Evolutionary conservation across 1,140 invertebrate species (phyloP).

Genomic region (Leptopilina boulardi): DNA sequence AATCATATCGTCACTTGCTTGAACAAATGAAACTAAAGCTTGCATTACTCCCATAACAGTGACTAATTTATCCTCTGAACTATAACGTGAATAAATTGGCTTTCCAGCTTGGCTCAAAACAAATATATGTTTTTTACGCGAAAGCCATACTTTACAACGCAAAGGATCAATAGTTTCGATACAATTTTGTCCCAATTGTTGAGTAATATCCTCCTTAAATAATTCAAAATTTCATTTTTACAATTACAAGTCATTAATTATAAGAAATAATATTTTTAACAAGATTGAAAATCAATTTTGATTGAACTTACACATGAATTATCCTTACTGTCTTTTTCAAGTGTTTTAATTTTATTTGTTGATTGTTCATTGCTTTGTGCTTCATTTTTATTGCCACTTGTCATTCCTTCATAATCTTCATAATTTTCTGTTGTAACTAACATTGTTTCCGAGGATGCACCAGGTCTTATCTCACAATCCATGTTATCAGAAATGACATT

Average conservation of each 20-base stretch:
- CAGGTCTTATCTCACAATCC: slow-evolving; percentile 71
- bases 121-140: slow-evolving; percentile 94
- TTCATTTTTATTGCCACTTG: slow-evolving; percentile 79
- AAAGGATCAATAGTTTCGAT: slow-evolving; percentile 68
- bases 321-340: slow-evolving; percentile 73
- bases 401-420: slow-evolving; percentile 83
- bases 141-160: slow-evolving; percentile 79
- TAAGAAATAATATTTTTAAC: slow-evolving; percentile 48
- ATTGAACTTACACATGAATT: slow-evolving; percentile 50
- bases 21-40: slow-evolving; percentile 94
- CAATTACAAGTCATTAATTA: too few relatives aligned
- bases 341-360: slow-evolving; percentile 77
- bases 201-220: slow-evolving; percentile 70
- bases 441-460: slow-evolving; percentile 80
- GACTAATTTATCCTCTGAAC: slow-evolving; percentile 95
- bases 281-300: slow-evolving; percentile 45
- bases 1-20: slow-evolving; percentile 88
- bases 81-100: slow-evolving; percentile 94
- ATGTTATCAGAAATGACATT: background rate
- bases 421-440: slow-evolving; percentile 83
- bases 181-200: slow-evolving; percentile 65
- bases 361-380: slow-evolving; percentile 66
- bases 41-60: slow-evolving; percentile 97
- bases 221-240: too few relatives aligned
- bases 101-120: slow-evolving; percentile 96